Evolutionary conservation across 2,797 vertebrate species (phyloP), one percentile per base, ranked within the genome.

Genomic region (Gymnoscopelus microlampas): DNA sequence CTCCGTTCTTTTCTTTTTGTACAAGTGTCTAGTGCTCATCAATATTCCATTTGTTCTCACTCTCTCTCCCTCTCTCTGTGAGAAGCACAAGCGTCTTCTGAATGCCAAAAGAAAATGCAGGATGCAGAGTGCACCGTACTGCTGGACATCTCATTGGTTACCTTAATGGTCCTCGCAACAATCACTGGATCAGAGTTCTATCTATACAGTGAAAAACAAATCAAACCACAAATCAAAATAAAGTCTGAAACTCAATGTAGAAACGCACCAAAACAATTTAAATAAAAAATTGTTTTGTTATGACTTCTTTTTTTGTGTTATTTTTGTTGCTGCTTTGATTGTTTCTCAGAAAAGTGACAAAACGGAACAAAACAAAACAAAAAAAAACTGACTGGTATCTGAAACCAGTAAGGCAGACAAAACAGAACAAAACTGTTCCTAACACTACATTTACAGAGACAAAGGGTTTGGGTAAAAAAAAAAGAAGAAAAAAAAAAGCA

Each of bases 401-500:
- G 93, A 88, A 94, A 89, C 94, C 67, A 94, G 93, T 94, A 92
- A 95, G 94, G 95, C 94, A 95, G 95, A 93, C 94, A 96, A 93
- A 92, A 96, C 95, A 93, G 90, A 96, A 96, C 95, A 91, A 93
- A 93, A 93, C 81, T 86, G 82, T 76, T 90, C 85, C 91, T 89
- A 94, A 92, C 83, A 96, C 95, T 96, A 97, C 95, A 95, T 94
- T 96, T 96, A 97, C 96, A 95, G 95, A 95, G 95, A 97, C 95
- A 92, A 94, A 87, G 70, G 93, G 90, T 95, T 96, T 92, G 94
- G 94, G 94, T 90, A 96, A 98, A 95, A 93, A 92, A 39, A 39
- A 39, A 44, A 44, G 10, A 44, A 10, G 3, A 44, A 10, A 44
- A 44, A 44, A 96, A 87, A 90, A 96, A 95, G 95, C 95, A 93